phyloP scores from a whole-genome alignment of 30 jellyfish, hydroid and myxozoan species.

The Phacellophora camtschatica region DNA sequence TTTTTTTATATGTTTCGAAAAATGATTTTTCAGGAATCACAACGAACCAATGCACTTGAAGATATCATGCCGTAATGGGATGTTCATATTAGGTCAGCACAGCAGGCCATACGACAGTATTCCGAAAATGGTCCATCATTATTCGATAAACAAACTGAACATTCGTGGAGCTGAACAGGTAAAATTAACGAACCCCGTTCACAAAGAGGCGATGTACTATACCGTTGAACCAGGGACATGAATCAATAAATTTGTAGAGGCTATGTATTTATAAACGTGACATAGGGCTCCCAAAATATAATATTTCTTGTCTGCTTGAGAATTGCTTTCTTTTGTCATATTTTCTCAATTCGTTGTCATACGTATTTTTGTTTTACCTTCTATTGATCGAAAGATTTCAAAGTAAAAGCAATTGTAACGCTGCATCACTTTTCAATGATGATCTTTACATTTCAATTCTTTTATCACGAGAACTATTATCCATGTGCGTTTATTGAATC shows the following conservation, averaged over 20 bases:
- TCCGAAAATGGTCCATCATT: constrained; percentile 92
- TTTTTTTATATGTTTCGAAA: background rate
- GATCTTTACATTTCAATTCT: too few species aligned
- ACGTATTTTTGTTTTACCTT: too few species aligned
- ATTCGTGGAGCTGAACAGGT: constrained; percentile 98
- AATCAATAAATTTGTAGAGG: background rate
- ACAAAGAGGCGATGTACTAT: constrained; percentile 90
- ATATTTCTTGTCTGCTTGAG: too few species aligned
- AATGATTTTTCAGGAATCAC: constrained; percentile 60
- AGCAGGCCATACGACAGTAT: constrained; percentile 94
- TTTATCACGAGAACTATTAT: too few species aligned
- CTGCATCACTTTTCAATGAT: too few species aligned
- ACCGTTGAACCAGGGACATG: constrained; percentile 98
- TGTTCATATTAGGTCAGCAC: constrained; percentile 85
- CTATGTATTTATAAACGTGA: background rate
- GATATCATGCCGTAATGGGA: constrained; percentile 85
- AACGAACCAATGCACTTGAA: constrained; percentile 95
- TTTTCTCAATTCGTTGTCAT: too few species aligned
- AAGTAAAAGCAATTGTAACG: too few species aligned
- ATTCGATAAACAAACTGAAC: constrained; percentile 81
- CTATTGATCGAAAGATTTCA: too few species aligned
- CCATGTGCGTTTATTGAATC: too few species aligned
- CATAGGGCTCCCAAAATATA: background rate
- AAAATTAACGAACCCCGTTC: constrained; percentile 84
- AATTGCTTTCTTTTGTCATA: too few species aligned